Percentiles rank a stretch among this genome's conserved stretches.
Conservation (phyloP, 1,140 invertebrate genomes). For the Thaumatotibia leucotreta region DNA sequence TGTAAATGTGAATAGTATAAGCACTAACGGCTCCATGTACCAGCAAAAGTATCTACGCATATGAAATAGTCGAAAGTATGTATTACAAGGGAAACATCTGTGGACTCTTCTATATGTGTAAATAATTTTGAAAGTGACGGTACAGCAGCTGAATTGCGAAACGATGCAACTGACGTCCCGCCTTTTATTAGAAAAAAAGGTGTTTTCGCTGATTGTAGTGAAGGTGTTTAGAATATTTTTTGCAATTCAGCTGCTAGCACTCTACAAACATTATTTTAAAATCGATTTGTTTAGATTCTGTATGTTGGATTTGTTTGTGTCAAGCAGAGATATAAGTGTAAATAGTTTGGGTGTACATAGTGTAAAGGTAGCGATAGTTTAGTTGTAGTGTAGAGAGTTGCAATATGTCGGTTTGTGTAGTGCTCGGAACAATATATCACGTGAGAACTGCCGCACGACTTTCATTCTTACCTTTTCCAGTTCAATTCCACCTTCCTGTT, state of each 20-base stretch:
- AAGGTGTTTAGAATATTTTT: too few relatives aligned
- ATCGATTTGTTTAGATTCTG: not conserved
- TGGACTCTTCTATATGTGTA: too few relatives aligned
- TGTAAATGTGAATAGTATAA: not conserved
- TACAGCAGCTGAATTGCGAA: too few relatives aligned
- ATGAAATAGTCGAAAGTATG: too few relatives aligned
- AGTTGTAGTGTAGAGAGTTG: constrained; percentile 2
- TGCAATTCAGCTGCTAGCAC: not conserved
- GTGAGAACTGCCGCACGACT: not conserved
- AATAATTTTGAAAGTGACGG: too few relatives aligned
- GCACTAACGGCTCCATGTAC: not conserved
- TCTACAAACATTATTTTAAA: not conserved
- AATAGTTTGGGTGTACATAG: not conserved
- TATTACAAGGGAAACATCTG: too few relatives aligned
- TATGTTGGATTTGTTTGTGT: not conserved
- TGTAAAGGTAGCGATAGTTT: constrained; percentile 8
- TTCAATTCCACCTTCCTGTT: not conserved
- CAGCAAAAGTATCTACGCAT: too few relatives aligned
- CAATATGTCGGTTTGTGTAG: constrained; percentile 3
- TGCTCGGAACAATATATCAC: constrained; percentile 9
- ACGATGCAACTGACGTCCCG: too few relatives aligned
- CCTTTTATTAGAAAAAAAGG: too few relatives aligned
- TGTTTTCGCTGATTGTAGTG: too few relatives aligned
- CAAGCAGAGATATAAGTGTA: constrained; percentile 8
- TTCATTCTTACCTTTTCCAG: not conserved